A percentile compares a stretch with the other conserved stretches of the same genome.
phyloP scores from a whole-genome alignment of 2,888 invertebrate species.

The Ophion ellenae region DNA sequence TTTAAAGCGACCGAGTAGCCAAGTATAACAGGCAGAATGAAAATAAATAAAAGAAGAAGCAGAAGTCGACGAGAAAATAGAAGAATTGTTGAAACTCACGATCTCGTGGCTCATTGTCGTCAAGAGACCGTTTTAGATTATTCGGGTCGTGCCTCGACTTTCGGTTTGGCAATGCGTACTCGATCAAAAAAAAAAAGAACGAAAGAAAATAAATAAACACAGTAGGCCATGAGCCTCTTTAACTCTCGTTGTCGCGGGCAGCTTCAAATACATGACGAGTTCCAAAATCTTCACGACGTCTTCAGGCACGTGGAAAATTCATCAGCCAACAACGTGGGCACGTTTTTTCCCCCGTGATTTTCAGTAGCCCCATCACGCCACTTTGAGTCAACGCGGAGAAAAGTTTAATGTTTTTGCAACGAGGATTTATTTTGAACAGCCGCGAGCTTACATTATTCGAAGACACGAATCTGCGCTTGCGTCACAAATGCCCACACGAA shows the following conservation, averaged over 20 bases:
- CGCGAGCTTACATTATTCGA: no score
- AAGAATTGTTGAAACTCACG: conserved; percentile 44
- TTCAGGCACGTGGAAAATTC: no score
- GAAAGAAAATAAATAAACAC: conserved; percentile 3
- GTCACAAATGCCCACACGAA: no score
- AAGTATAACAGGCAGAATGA: conserved; percentile 11
- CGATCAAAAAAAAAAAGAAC: conserved; percentile 12
- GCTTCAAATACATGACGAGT: not conserved
- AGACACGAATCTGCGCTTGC: no score
- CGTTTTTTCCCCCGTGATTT: no score
- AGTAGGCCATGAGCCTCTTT: conserved; percentile 4
- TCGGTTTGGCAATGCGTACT: conserved; percentile 46
- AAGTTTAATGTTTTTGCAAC: no score
- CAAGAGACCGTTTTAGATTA: conserved; percentile 56
- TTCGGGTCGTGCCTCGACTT: conserved; percentile 49
- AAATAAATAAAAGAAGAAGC: conserved; percentile 17
- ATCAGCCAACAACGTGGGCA: no score
- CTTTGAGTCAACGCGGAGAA: not conserved
- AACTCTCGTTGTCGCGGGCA: not conserved
- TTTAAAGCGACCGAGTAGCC: conserved; percentile 32
- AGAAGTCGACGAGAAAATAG: conserved; percentile 41
- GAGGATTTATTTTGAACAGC: no score
- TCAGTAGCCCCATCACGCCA: not conserved
- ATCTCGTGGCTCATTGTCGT: conserved; percentile 32
- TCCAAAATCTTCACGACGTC: not conserved